A percentile compares a stretch with the other conserved stretches of the same genome.
Conservation (phyloP, 2,113 vertebrate genomes). For the Nymphicus hollandicus region DNA sequence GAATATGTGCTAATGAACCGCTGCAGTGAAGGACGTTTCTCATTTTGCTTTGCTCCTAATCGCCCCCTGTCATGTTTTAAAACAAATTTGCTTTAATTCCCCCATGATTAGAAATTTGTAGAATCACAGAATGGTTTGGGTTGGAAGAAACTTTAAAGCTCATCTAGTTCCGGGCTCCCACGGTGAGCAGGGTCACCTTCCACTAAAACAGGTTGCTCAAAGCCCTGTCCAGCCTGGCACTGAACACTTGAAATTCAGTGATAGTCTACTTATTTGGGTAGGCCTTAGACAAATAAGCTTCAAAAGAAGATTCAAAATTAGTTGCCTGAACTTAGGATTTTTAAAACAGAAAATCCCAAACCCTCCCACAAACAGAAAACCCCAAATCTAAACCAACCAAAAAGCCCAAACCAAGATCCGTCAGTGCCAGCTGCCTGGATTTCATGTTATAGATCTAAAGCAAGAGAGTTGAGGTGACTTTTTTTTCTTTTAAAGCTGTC, state of each 20-base stretch:
- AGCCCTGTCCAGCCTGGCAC: not conserved
- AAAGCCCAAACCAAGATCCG: not conserved
- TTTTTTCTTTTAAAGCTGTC: not conserved
- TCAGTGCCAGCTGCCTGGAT: not conserved
- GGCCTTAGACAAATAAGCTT: not conserved
- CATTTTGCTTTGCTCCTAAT: conserved; percentile 77
- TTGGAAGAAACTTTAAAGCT: not conserved
- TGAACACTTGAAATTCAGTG: not conserved
- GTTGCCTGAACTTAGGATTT: not conserved
- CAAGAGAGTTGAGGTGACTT: not conserved
- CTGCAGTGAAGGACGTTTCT: conserved; percentile 83
- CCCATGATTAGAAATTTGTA: not conserved
- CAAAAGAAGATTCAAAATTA: not conserved
- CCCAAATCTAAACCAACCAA: not conserved
- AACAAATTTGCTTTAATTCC: not conserved
- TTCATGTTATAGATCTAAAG: not conserved
- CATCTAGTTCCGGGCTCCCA: not conserved
- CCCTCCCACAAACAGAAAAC: not conserved
- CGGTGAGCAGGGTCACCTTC: not conserved
- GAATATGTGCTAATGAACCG: conserved; percentile 87
- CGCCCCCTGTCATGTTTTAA: conserved; percentile 65
- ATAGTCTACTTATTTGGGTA: not conserved
- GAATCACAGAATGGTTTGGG: not conserved
- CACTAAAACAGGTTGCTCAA: not conserved
- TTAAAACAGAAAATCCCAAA: not conserved